A percentile compares a stretch with the other conserved stretches of the same genome.
Evolutionary conservation across 2,113 vertebrate genomes (phyloP).

Genomic region (Perccottus glenii): DNA sequence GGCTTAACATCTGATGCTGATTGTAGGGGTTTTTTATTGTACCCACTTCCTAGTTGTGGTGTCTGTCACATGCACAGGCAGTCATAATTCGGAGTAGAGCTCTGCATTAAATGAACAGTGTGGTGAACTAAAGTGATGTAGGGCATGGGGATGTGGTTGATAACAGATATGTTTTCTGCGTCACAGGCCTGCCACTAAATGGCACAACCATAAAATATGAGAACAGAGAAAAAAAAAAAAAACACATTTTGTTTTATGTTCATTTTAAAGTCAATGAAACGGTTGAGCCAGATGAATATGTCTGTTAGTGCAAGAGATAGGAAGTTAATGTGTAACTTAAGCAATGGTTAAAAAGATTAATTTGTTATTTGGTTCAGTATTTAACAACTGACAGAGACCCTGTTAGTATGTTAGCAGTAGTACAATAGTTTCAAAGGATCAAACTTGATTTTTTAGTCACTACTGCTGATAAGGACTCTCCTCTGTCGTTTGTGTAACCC

Average conservation of each 20-base stretch:
- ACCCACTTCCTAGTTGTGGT: background rate
- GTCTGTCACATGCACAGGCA: background rate
- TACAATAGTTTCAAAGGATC: background rate
- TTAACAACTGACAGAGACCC: background rate
- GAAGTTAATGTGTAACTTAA: conserved; percentile 57
- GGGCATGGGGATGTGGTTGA: conserved; percentile 11
- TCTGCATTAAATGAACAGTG: background rate
- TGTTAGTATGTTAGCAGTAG: background rate
- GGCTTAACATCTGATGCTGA: background rate
- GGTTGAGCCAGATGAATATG: background rate
- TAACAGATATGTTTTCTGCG: background rate
- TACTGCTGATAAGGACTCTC: background rate
- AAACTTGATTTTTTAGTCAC: conserved; percentile 6
- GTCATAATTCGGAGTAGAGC: conserved; percentile 2
- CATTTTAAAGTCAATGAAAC: background rate
- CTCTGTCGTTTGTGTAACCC: conserved; percentile 48
- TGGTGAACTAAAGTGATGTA: background rate
- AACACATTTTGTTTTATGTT: background rate
- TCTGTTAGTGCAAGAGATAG: conserved; percentile 20
- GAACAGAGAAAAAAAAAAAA: background rate
- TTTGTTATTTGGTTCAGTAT: background rate
- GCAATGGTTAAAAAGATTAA: background rate
- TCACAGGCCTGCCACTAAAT: background rate
- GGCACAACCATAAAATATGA: background rate
- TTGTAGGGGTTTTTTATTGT: background rate